Percentiles rank a stretch among this genome's conserved stretches.
Conservation (phyloP, 2,113 vertebrate species). For the Felis catus region DNA sequence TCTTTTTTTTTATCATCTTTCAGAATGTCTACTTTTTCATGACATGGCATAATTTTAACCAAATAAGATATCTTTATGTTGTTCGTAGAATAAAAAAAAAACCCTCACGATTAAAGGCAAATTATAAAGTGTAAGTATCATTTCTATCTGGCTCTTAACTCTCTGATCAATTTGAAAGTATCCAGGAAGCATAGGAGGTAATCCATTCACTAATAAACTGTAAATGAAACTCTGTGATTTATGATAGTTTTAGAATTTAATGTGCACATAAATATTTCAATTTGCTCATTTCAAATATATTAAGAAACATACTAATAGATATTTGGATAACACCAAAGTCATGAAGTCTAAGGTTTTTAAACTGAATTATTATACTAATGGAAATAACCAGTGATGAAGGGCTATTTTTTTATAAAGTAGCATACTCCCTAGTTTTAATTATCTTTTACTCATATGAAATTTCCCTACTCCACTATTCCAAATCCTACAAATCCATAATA, state of each 20-base stretch:
- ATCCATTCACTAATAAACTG: constrained; percentile 39
- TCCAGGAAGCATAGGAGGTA: constrained; percentile 28
- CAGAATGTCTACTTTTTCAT: background rate
- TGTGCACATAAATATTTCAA: constrained; percentile 52
- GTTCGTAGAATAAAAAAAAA: background rate
- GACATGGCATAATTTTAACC: background rate
- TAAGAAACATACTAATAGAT: constrained; percentile 54
- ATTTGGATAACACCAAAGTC: background rate
- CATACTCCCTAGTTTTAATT: background rate
- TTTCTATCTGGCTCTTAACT: constrained; percentile 54
- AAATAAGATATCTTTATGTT: background rate
- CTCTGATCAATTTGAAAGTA: constrained; percentile 52
- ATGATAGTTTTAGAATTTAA: constrained; percentile 53
- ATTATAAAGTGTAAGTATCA: background rate
- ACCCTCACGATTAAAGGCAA: background rate
- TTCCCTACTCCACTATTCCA: rapidly evolving
- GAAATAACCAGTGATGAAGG: background rate
- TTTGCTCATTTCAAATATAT: constrained; percentile 26
- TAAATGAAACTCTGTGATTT: background rate
- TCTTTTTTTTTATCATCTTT: background rate
- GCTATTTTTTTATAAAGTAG: background rate
- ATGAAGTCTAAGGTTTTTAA: background rate
- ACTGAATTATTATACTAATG: constrained; percentile 1
- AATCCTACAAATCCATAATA: background rate
- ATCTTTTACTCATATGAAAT: background rate